Evolutionary conservation across 2,113 vertebrate genomes (phyloP).

Genomic region (Cottus gobio): DNA sequence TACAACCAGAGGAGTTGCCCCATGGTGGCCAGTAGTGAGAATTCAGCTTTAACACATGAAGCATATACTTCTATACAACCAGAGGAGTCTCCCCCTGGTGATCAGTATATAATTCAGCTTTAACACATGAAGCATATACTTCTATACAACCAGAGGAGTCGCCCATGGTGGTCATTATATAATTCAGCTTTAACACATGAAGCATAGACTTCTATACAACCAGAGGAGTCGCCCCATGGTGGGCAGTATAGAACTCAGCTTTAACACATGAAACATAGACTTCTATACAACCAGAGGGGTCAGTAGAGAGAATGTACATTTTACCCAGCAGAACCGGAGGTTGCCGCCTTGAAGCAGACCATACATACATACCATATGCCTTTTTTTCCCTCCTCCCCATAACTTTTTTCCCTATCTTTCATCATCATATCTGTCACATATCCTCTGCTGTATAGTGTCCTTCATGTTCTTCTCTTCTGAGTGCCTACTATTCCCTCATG

Average conservation of each 20-base stretch:
- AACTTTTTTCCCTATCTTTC: not conserved
- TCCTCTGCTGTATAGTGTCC: not conserved
- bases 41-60: not conserved
- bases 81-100: too few species aligned
- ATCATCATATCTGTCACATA: not conserved
- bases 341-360: not conserved
- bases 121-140: too few species aligned
- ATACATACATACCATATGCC: too few species aligned
- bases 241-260: not conserved
- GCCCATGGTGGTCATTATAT: too few species aligned
- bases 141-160: too few species aligned
- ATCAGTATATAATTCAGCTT: too few species aligned
- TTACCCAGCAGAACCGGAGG: not conserved
- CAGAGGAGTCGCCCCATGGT: not conserved
- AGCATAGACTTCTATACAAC: not conserved
- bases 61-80: too few species aligned
- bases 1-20: not conserved
- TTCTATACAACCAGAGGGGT: too few species aligned
- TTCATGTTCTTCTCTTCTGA: slow-evolving; percentile 4
- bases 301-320: too few species aligned
- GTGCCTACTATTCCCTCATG: not conserved
- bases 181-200: not conserved
- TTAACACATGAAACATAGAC: too few species aligned
- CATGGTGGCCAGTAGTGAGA: not conserved
- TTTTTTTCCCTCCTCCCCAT: not conserved